phyloP scores from a whole-genome alignment of 2,888 invertebrate species.

The Cerastoderma edule region DNA sequence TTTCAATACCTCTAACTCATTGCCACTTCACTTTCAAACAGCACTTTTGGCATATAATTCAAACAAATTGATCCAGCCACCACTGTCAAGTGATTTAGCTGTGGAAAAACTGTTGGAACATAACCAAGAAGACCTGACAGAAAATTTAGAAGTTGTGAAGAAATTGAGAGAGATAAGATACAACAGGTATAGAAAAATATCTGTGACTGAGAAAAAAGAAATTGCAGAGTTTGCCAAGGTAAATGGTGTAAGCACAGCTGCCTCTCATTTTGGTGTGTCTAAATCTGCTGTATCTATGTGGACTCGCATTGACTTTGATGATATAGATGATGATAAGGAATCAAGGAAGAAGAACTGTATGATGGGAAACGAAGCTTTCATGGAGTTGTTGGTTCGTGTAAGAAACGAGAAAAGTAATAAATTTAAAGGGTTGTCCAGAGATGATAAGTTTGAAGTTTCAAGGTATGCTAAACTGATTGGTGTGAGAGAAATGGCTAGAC shows the following conservation, averaged over 20 bases:
- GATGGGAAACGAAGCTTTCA: constrained; percentile 57
- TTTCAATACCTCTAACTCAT: not conserved
- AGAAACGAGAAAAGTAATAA: constrained; percentile 40
- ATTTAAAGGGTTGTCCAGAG: constrained; percentile 44
- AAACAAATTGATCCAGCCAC: not conserved
- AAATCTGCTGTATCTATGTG: constrained; percentile 61
- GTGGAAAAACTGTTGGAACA: not conserved
- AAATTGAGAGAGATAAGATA: constrained; percentile 50
- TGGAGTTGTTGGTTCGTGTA: constrained; percentile 40
- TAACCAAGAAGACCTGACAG: constrained; percentile 12
- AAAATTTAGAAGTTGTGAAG: constrained; percentile 48
- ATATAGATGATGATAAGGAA: constrained; percentile 32
- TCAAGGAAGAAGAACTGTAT: constrained; percentile 49
- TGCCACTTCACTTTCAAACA: constrained; percentile 3
- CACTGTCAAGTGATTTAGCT: not conserved
- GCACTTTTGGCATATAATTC: not conserved
- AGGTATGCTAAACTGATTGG: constrained; percentile 57
- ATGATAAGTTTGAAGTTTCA: constrained; percentile 56
- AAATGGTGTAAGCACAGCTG: constrained; percentile 51
- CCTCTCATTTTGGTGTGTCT: constrained; percentile 49
- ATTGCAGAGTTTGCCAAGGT: constrained; percentile 50
- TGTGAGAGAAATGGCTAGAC: constrained; percentile 56
- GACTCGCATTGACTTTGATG: constrained; percentile 51
- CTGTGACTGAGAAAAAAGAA: constrained; percentile 48
- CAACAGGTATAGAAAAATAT: constrained; percentile 52